Base-by-base conservation (phyloP, 2,113 vertebrate genomes). In the Arvicanthis niloticus region DNA sequence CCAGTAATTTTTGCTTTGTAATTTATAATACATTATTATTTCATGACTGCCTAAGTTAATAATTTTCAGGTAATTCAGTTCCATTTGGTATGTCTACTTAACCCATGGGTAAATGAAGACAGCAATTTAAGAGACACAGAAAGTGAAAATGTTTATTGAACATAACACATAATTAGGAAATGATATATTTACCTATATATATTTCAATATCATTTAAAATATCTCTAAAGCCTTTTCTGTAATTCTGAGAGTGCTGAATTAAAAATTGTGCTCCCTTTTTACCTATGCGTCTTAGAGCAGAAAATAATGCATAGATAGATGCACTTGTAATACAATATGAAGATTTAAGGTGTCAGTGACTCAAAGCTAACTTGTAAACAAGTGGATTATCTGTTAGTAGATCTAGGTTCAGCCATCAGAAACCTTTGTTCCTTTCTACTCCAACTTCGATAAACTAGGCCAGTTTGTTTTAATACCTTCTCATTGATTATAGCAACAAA, bases 401-500 rank as follows among this genome's bases (percentile, higher is more conserved):
- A 67, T 62, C 37, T 65, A 73, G 3, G 7, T 62, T 70, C 4
- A 51, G 16, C 58, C 70, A 73, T 75, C 34, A 84, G 51, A 95
- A 53, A 80, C 68, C 53, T 95, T 85, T 94, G 42, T 85, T 94
- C 26, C 8, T 68, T 84, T 84, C 42, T 67, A 81, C 51, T 11
- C 56, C n/a, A 90, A 88, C 78, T 93, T 98, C 93, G 84, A 98
- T 88, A 97, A 93, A 93, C 91, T 95, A 98, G 90, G 94, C 91
- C 34, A 91, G 75, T 97, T 96, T 3, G 53, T 97, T 98, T 98
- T 94, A 96, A 88, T 85, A 96, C 93, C 91, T 97, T 88, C 93
- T 97, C 96, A 97, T 89, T 91, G 91, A 88, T 97, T 88, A 42
- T 94, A 97, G 98, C 98, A 98, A 97, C 96, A 98, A 97, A 93